Evolutionary conservation across 2,888 invertebrate genomes (phyloP), one percentile per base, ranked within the genome.

Genomic region (Terebella lapidaria): DNA sequence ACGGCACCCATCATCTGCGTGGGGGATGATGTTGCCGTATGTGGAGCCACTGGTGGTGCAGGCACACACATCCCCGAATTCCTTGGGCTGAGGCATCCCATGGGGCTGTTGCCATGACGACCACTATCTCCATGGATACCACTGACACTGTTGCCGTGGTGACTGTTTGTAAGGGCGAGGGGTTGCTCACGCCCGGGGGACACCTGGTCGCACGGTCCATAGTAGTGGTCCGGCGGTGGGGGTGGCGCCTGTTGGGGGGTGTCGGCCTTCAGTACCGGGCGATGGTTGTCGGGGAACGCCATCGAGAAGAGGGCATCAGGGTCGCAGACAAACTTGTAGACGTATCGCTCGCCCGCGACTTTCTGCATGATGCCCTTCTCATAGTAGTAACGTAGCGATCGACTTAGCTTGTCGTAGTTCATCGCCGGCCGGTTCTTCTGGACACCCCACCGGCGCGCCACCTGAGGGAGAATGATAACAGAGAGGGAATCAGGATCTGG

Each of bases 301-400:
- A 79, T 75, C 5, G 79, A 72, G 67, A 79, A 78, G 24, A 81
- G 70, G 2, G 79, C 76, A 46, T 81, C 81, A 2, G 94, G 94
- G 80, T 94, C 94, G 81, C 94, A 95, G 1, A 95, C 94, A 79
- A 95, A 95, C 78, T 94, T 92, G 84, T 95, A 95, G 15, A 95
- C 94, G 83, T 95, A 95, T 72, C 94, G 86, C 78, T 95, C 94
- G 0, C 95, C 92, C 0, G 80, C 77, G 0, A 95, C 95, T 81
- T 95, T 95, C 82, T 94, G 94, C 94, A 95, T 94, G 74, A 95
- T 95, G n/a, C 94, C 94, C 79, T 95, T 95, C 81, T 95, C 94
- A 79, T 95, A 95, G 78, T 95, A 95, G 74, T 95, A 95, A n/a
- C 95, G 86, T 46, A 95, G 84, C 0, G 94, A 94, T 4, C 95